Conservation (phyloP, 2,888 invertebrate species). For the Drosophila incognita region DNA sequence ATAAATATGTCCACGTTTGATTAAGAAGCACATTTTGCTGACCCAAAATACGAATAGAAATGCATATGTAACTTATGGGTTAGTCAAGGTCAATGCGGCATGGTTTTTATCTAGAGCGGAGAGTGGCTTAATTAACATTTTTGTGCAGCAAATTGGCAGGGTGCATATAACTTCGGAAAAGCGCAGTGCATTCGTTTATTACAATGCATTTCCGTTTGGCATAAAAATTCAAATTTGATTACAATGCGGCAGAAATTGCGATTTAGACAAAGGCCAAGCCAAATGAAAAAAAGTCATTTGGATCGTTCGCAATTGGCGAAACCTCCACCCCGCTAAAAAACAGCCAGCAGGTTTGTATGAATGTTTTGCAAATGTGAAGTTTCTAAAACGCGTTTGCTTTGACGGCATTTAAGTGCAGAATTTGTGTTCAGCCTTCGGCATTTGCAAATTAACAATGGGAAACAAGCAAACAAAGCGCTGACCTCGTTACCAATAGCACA, state of each 20-base stretch:
- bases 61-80: constrained; percentile 9
- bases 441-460: constrained; percentile 74
- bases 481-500: constrained; percentile 29
- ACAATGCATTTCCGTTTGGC: constrained; percentile 69
- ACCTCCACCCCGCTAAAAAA: constrained; percentile 34
- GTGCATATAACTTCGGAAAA: constrained; percentile 24
- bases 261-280: constrained; percentile 63
- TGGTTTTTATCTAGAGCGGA: constrained; percentile 28
- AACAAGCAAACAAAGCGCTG: constrained; percentile 48
- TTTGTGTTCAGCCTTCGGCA: constrained; percentile 60
- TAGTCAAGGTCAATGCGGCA: constrained; percentile 52
- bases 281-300: constrained; percentile 15
- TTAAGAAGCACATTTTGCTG: neutral
- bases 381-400: constrained; percentile 1
- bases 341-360: constrained; percentile 30
- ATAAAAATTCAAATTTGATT: constrained; percentile 80
- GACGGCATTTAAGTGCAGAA: constrained; percentile 49
- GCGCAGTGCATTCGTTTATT: constrained; percentile 56
- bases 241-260: constrained; percentile 72
- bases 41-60: constrained; percentile 14
- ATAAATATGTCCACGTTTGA: neutral
- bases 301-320: constrained; percentile 19
- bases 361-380: constrained; percentile 15
- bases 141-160: constrained; percentile 36
- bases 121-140: constrained; percentile 65